Evolutionary conservation across 2,888 invertebrate species (phyloP).

Genomic region (Phyllotreta striolata): DNA sequence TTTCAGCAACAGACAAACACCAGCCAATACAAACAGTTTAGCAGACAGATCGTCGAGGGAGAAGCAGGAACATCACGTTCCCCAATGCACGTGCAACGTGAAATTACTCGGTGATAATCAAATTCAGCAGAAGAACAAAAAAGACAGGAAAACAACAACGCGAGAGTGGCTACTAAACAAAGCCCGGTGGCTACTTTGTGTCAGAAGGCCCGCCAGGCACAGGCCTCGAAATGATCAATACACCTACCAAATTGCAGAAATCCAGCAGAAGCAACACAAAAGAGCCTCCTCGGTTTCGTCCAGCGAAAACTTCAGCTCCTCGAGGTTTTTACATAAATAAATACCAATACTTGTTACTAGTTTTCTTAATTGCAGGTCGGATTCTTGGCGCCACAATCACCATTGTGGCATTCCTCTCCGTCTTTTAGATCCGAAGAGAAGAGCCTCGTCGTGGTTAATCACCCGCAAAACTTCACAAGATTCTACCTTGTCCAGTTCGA

Average conservation of each 20-base stretch:
- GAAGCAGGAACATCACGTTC: conserved; percentile 67
- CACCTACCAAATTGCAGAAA: conserved; percentile 78
- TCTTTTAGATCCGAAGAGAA: conserved; percentile 76
- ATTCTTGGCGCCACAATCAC: conserved; percentile 82
- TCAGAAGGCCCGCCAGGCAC: conserved; percentile 56
- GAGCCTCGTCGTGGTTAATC: conserved; percentile 88
- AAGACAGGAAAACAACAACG: conserved; percentile 54
- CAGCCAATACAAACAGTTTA: conserved; percentile 85
- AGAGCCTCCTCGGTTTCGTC: conserved; percentile 86
- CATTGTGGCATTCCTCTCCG: conserved; percentile 81
- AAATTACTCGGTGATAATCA: conserved; percentile 65
- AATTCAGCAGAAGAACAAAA: conserved; percentile 47
- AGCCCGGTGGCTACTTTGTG: conserved; percentile 64
- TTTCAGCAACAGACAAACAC: conserved; percentile 87
- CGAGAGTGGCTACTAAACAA: conserved; percentile 61
- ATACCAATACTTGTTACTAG: background rate
- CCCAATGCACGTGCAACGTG: conserved; percentile 68
- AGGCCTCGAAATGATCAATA: conserved; percentile 71
- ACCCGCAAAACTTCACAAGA: conserved; percentile 93
- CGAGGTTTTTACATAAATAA: conserved; percentile 52
- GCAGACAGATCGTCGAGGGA: conserved; percentile 82
- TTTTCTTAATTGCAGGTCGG: conserved; percentile 66
- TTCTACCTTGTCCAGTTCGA: conserved; percentile 87
- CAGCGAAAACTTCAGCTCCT: conserved; percentile 89
- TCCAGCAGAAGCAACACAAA: conserved; percentile 78